Percentiles rank a stretch among this genome's conserved stretches.
Conservation (phyloP, 1,140 invertebrate genomes). For the Cephus cinctus region DNA sequence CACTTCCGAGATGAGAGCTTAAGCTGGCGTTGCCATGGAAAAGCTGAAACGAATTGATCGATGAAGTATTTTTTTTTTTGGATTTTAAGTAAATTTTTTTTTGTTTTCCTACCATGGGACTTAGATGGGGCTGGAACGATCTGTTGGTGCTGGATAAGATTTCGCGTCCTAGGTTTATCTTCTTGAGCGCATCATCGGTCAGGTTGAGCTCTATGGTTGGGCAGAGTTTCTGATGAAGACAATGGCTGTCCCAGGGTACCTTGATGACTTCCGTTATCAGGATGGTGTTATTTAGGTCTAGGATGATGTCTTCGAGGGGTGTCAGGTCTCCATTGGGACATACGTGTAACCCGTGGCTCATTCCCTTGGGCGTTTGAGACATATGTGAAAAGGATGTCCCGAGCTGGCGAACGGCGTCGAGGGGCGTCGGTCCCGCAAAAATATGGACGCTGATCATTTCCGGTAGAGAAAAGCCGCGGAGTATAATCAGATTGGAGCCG, state of each 20-base stretch:
- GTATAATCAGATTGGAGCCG: conserved; percentile 28
- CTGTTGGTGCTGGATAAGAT: conserved; percentile 8
- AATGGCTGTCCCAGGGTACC: conserved; percentile 27
- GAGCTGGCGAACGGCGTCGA: conserved; percentile 56
- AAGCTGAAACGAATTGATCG: conserved; percentile 12
- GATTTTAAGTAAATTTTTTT: not conserved
- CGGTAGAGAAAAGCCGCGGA: conserved; percentile 37
- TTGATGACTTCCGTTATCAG: conserved; percentile 6
- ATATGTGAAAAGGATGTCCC: too few relatives aligned
- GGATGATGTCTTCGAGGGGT: conserved; percentile 3
- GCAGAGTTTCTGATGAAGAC: conserved; percentile 20
- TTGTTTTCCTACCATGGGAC: conserved; percentile 20
- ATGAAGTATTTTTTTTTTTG: not conserved
- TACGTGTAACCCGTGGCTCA: conserved; percentile 49
- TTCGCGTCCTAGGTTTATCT: conserved; percentile 8
- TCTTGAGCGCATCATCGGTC: not conserved
- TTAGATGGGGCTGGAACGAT: conserved; percentile 22
- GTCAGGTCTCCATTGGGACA: conserved; percentile 36
- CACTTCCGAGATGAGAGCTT: not conserved
- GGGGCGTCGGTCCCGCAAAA: conserved; percentile 44
- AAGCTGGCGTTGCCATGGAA: too few relatives aligned
- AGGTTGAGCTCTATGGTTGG: conserved; percentile 3
- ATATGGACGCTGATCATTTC: conserved; percentile 40
- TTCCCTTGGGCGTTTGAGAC: too few relatives aligned
- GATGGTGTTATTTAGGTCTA: conserved; percentile 10